Evolutionary conservation across 2,888 invertebrate genomes (phyloP), one percentile per base, ranked within the genome.

Genomic region (Pammene aurita): DNA sequence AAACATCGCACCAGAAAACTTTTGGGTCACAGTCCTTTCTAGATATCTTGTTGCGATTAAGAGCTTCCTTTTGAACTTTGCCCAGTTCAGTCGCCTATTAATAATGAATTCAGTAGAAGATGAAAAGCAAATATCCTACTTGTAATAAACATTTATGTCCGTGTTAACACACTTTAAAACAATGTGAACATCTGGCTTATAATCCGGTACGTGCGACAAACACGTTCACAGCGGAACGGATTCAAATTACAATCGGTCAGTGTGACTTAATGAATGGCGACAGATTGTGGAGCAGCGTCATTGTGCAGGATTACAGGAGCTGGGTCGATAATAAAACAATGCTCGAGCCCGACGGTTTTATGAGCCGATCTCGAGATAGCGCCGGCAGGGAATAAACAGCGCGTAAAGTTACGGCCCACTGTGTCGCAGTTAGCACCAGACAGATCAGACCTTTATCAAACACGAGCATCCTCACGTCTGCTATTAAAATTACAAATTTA

Each of bases 1-100:
- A 87, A 90, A 88, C 86, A 88, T 85, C 77, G 79, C 78, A 78
- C 77, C 80, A 78, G 78, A 75, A 85, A 88, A 90, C 80, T 89
- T 90, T 89, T 78, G 84, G 85, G 87, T 84, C 83, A 74, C 74
- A 77, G 75, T 73, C 75, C 76, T 74, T 77, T 78, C 78, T 71
- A 77, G 78, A 84, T 83, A 81, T 80, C 78, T 78, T 77, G 75
- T 71, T 73, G 70, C 76, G 78, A 81, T 83, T 79, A 79, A 80
- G 76, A 78, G 73, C 71, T 70, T 72, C 74, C 73, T 72, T 75
- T 71, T 69, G 50, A 70, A 63, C 64, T 71, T 67, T 65, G 58
- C 52, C 35, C 63, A 34, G 58, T 64, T 46, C 71, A 71, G 63
- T 60, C 55, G 46, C 63, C 57, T 64, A 64, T 60, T 71, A 67